Evolutionary conservation across 2,797 vertebrate genomes (phyloP), one percentile per base, ranked within the genome.

Genomic region (Pygocentrus nattereri): DNA sequence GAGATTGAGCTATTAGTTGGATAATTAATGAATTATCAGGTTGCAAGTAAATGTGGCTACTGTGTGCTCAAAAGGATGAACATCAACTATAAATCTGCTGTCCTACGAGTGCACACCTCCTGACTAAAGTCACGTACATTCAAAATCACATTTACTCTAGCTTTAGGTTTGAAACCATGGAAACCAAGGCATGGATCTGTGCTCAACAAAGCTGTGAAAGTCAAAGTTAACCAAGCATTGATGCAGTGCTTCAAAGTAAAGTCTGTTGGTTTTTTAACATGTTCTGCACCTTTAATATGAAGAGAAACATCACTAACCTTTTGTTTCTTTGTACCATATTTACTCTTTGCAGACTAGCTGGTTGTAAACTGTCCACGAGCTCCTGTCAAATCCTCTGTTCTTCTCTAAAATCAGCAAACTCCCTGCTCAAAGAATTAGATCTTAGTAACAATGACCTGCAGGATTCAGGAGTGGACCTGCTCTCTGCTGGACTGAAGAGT

Each of bases 291-390:
- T 44, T 44, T 44, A 11, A 41, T 44, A 15, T 62, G 25, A 34
- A 38, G 10, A n/a, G 31, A n/a, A 65, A 38, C 15, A 65, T 31
- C 16, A 34, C 30, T 59, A 27, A 59, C 3, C 3, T 61, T 30
- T 13, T 61, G 25, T 27, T 61, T n/a, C n/a, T n/a, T n/a, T 34
- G 31, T 21, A 10, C 18, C 31, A 18, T 34, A 34, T 38, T 19
- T 19, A 64, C 18, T 64, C 65, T 68, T 68, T 47, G 12, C 65
- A 68, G 65, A 23, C 38, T 68, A 23, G 65, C 65, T 23, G 65
- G 65, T n/a, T 68, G 65, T 68, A 47, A 23, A 41, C 65, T 68
- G 3, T 68, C 65, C 34, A 47, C 23, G 21, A 68, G 38, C 34
- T 68, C 65, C 12, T 68, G 65, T 68, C 65, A 68, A 68, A 13